phyloP scores from a whole-genome alignment of 92 coral and sea anemone genomes.

The Actinostola sp. region DNA sequence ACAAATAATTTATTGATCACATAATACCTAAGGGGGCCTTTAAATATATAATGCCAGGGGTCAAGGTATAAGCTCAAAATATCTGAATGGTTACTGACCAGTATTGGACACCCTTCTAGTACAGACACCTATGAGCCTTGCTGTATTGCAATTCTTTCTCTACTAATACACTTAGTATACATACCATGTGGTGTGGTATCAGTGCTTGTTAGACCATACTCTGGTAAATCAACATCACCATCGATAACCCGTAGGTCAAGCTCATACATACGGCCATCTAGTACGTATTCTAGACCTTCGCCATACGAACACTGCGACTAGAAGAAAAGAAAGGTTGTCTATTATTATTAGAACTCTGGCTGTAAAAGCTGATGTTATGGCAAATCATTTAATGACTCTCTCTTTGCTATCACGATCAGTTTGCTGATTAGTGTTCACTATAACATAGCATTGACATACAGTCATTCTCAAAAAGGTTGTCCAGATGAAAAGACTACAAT shows the following conservation, averaged over 20 bases:
- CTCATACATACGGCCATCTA: constrained; percentile 97
- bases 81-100: too few species aligned
- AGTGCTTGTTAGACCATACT: constrained; percentile 58
- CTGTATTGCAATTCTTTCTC: background rate
- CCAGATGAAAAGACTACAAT: too few species aligned
- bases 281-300: constrained; percentile 84
- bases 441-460: too few species aligned
- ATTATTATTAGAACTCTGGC: too few species aligned
- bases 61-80: too few species aligned
- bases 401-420: too few species aligned
- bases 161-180: background rate
- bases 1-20: background rate
- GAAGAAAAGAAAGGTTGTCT: background rate
- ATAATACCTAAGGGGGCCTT: background rate
- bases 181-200: constrained; percentile 75
- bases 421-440: too few species aligned
- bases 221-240: constrained; percentile 80
- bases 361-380: too few species aligned
- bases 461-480: too few species aligned
- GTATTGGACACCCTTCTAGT: background rate
- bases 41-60: too few species aligned
- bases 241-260: constrained; percentile 86
- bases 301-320: constrained; percentile 91
- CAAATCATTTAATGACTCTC: too few species aligned
- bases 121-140: background rate